Conservation (phyloP, 2,797 vertebrate species). For the Selene dorsalis region DNA sequence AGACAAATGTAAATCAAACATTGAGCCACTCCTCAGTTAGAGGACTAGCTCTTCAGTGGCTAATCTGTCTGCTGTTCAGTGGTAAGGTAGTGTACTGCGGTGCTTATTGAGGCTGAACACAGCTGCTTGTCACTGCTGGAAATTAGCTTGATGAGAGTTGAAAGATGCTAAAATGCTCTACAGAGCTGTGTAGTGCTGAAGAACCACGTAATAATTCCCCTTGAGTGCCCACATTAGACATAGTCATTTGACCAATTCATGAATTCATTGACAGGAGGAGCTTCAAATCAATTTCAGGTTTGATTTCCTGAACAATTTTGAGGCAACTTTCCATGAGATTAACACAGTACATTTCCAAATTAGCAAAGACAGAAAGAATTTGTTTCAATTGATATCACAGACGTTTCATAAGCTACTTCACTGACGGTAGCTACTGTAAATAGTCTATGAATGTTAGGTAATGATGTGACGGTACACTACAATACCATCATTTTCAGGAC, state of each 20-base stretch:
- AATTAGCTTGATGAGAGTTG: background rate
- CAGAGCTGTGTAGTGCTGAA: background rate
- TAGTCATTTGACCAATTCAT: background rate
- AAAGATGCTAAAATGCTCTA: background rate
- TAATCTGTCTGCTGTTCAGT: background rate
- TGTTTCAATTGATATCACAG: background rate
- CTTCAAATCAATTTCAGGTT: background rate
- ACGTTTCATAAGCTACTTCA: background rate
- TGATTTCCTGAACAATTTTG: background rate
- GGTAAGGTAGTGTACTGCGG: background rate
- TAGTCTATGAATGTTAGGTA: slow-evolving; percentile 7
- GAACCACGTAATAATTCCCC: background rate
- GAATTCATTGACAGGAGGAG: background rate
- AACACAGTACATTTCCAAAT: background rate
- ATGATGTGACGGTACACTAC: background rate
- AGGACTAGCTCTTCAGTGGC: background rate
- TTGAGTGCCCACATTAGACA: background rate
- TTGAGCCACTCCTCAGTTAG: background rate
- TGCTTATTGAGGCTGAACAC: background rate
- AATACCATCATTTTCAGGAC: slow-evolving; percentile 13
- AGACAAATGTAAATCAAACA: background rate
- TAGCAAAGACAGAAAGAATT: background rate
- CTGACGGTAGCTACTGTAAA: background rate
- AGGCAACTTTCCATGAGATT: background rate
- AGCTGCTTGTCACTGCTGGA: background rate